Evolutionary conservation across 2,797 vertebrate genomes (phyloP), one percentile per base, ranked within the genome.

Genomic region (Huso huso): DNA sequence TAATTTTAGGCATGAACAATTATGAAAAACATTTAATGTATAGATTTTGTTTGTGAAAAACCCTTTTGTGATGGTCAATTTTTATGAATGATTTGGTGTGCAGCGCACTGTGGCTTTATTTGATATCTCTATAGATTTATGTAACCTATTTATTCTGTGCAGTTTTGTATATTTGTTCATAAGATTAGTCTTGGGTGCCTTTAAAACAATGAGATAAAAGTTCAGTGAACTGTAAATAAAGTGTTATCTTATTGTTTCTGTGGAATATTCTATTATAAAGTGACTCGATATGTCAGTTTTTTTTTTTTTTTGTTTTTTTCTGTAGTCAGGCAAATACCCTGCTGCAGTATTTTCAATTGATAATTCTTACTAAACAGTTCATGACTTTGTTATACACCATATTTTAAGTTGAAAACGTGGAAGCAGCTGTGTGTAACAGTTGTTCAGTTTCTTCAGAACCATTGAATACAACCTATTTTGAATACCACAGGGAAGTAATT

Each of bases 91-190:
- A 67, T 76, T 86, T 81, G 84, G 79, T 78, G 68, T 73, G 81
- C 23, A 87, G 87, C 87, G 87, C 82, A 87, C 76, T 76, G 84
- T 87, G 95, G 87, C 85, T 93, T 93, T 94, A 83, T 92, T 90
- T 91, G 94, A 77, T 86, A 78, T 79, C 74, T 84, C 57, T 63
- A 62, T 85, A 84, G 75, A 82, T 86, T 87, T 86, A 76, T 88
- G 84, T 83, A 73, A 84, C 77, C 70, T 95, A 97, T 98, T 98
- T 99, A 95, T 99, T 96, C 88, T 93, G 91, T 92, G 93, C 82
- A 91, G 90, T 93, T 90, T 85, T 94, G 72, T 88, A 84, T 76
- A 83, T 85, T 90, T 88, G 79, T 76, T 83, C 81, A 88, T 80
- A 76, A 86, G 85, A 83, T 84, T 90, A 82, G 85, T 87, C 82